Conservation (phyloP, 2,113 vertebrate species). For the Pardalotus punctatus region DNA sequence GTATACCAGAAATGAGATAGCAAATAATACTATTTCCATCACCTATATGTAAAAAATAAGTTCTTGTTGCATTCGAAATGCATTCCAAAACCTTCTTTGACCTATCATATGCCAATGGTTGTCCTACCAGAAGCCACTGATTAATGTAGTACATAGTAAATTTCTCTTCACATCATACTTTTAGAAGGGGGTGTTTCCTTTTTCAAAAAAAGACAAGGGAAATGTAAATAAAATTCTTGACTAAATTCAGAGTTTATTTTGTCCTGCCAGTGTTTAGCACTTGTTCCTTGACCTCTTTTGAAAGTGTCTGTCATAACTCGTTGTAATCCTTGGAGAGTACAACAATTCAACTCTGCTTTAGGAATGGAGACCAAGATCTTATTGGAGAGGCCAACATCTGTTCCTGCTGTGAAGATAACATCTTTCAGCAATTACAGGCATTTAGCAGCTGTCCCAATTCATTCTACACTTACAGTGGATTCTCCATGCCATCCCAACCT, state of each 20-base stretch:
- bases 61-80: not conserved
- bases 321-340: not conserved
- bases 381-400: not conserved
- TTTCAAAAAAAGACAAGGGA: not conserved
- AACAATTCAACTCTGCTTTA: not conserved
- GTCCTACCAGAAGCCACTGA: not conserved
- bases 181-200: not conserved
- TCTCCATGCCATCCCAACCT: not conserved
- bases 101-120: not conserved
- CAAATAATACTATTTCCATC: not conserved
- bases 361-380: not conserved
- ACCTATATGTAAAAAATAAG: not conserved
- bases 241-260: not conserved
- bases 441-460: not conserved
- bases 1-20: not conserved
- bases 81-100: not conserved
- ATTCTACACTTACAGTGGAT: not conserved
- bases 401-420: not conserved
- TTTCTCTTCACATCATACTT: not conserved
- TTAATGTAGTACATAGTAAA: not conserved
- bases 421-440: not conserved
- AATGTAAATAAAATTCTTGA: not conserved
- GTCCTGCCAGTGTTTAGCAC: not conserved
- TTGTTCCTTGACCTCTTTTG: not conserved
- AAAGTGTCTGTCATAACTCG: not conserved